Percentiles rank a stretch among this genome's conserved stretches.
These are phyloP conservation scores for Eupithecia exiguata DNA, from an alignment of 2,888 invertebrate species.

Conservation along the genomic window DNA sequence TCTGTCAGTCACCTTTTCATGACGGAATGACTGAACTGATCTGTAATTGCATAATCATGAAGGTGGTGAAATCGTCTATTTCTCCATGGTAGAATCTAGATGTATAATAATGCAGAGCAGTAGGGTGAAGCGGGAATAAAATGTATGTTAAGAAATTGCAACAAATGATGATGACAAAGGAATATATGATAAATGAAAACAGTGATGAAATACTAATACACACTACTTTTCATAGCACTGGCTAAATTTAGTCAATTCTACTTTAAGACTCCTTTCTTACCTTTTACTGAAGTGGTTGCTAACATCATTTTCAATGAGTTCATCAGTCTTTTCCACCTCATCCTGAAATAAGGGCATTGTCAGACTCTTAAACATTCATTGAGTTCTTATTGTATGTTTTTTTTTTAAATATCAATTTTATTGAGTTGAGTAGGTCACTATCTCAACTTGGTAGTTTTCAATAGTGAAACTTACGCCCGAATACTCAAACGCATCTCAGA, in stretches of 20 bases:
- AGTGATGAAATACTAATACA: neutral
- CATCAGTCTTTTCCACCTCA: conserved; percentile 73
- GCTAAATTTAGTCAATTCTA: neutral
- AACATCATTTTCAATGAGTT: conserved; percentile 74
- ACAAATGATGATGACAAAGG: neutral
- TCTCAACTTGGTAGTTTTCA: neutral
- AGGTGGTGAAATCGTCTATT: neutral
- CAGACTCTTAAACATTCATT: neutral
- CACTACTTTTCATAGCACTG: neutral
- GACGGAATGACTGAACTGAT: neutral
- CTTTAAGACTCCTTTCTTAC: too few relatives aligned
- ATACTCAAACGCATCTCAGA: too few relatives aligned
- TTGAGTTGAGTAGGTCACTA: neutral
- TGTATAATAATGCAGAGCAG: neutral
- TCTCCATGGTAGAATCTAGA: neutral
- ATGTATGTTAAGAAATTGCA: neutral
- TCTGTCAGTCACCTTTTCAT: neutral
- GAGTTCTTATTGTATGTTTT: neutral
- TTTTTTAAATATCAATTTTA: neutral
- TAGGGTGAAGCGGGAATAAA: neutral
- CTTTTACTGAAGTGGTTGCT: conserved; percentile 74
- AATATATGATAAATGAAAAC: neutral
- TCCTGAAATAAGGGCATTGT: conserved; percentile 62
- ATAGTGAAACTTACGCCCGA: neutral
- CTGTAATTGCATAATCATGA: neutral